Evolutionary conservation across 2,888 invertebrate species (phyloP).

Genomic region (Amiota minor): DNA sequence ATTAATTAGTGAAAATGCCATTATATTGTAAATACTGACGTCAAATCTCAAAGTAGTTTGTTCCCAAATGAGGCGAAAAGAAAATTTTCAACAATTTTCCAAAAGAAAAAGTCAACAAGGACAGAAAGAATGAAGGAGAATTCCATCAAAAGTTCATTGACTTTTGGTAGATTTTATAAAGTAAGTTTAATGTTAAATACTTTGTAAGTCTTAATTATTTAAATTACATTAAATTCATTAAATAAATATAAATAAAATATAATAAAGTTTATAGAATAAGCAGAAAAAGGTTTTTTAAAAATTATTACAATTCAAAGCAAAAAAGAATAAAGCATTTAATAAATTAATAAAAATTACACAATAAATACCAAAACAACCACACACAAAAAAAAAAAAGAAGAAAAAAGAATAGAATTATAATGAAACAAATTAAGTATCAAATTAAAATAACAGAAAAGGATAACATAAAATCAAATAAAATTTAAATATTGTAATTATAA

Average conservation of each 20-base stretch:
- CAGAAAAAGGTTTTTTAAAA: conserved; percentile 15
- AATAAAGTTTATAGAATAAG: conserved; percentile 23
- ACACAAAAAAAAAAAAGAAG: conserved; percentile 27
- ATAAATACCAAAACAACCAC: conserved; percentile 23
- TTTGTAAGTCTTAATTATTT: conserved; percentile 38
- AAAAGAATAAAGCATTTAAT: neutral
- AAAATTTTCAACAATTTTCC: neutral
- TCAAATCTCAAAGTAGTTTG: neutral
- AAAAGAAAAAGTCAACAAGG: conserved; percentile 7
- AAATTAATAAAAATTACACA: conserved; percentile 21
- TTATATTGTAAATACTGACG: conserved; percentile 56
- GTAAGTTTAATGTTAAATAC: conserved; percentile 55
- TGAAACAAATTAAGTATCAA: conserved; percentile 34
- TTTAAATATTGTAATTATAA: too few species aligned
- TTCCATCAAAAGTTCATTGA: conserved; percentile 26
- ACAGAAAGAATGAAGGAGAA: conserved; percentile 37
- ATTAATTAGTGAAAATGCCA: conserved; percentile 57
- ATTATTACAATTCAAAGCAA: neutral
- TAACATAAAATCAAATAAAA: neutral
- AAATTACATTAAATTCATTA: conserved; percentile 23
- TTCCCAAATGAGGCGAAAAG: too few species aligned
- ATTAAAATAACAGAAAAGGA: too few species aligned
- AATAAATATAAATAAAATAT: conserved; percentile 25
- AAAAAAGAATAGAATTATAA: conserved; percentile 37
- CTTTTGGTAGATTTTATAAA: conserved; percentile 36